These are phyloP conservation scores for Triplophysa bombifrons DNA, from an alignment of 2,797 vertebrate genomes.

Conservation along the genomic window DNA sequence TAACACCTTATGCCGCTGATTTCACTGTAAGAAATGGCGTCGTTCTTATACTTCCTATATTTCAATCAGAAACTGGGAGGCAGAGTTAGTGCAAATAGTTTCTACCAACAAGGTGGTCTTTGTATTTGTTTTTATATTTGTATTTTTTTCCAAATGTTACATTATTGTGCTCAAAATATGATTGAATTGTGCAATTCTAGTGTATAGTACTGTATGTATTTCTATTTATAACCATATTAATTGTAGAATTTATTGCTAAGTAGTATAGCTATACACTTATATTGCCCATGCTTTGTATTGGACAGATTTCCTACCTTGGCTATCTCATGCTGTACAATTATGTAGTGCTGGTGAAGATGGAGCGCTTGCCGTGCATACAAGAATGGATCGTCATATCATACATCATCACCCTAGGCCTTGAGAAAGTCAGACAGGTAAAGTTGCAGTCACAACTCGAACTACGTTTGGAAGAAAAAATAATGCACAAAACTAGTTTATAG, in stretches of 20 bases:
- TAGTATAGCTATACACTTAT: not conserved
- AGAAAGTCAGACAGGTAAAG: slow-evolving; percentile 96
- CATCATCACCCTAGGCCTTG: slow-evolving; percentile 90
- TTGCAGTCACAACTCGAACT: not conserved
- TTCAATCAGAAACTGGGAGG: too few relatives aligned
- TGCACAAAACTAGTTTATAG: not conserved
- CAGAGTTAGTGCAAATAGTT: too few relatives aligned
- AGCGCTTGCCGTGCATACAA: slow-evolving; percentile 90
- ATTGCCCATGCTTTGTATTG: slow-evolving; percentile 34
- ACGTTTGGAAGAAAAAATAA: not conserved
- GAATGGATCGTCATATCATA: slow-evolving; percentile 97
- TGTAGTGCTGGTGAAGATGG: slow-evolving; percentile 96
- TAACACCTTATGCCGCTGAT: too few relatives aligned
- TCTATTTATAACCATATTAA: not conserved
- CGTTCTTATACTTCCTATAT: too few relatives aligned
- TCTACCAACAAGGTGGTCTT: too few relatives aligned
- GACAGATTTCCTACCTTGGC: slow-evolving; percentile 91
- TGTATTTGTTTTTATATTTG: too few relatives aligned
- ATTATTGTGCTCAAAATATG: too few relatives aligned
- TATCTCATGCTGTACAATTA: slow-evolving; percentile 98
- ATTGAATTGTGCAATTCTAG: too few relatives aligned
- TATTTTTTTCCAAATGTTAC: too few relatives aligned
- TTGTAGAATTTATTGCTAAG: too few relatives aligned
- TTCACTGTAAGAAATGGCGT: too few relatives aligned
- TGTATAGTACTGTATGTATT: not conserved